phyloP scores from a whole-genome alignment of 2,113 vertebrate species.

The Callochromis pleurospilus region DNA sequence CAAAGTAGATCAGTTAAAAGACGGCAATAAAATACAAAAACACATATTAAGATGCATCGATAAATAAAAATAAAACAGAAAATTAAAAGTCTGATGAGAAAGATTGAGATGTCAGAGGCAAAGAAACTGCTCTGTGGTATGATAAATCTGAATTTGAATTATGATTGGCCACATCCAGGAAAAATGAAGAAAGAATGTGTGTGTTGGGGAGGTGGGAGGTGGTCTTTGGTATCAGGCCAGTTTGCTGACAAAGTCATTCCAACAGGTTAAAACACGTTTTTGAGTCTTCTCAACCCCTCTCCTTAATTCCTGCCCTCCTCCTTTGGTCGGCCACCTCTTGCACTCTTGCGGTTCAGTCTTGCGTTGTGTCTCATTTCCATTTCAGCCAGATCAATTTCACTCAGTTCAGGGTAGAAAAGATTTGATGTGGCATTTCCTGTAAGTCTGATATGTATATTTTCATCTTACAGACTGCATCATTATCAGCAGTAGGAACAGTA shows the following conservation, averaged over 20 bases:
- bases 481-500: neutral
- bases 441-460: constrained; percentile 7
- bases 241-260: constrained; percentile 55
- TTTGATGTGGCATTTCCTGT: constrained; percentile 26
- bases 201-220: neutral
- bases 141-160: neutral
- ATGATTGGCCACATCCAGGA: neutral
- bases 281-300: neutral
- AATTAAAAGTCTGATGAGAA: neutral
- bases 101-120: neutral
- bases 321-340: neutral
- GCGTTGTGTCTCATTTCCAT: constrained; percentile 51
- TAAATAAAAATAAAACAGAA: neutral
- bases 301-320: neutral
- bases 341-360: constrained; percentile 13
- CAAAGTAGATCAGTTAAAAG: neutral
- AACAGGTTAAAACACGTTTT: constrained; percentile 51
- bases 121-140: neutral
- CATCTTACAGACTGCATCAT: neutral
- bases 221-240: neutral
- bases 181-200: neutral
- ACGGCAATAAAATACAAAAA: neutral
- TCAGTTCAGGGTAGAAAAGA: constrained; percentile 6
- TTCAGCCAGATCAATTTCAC: constrained; percentile 56
- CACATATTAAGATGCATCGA: neutral